Conservation (phyloP, 2,888 invertebrate genomes). For the Ennomos erosarius region DNA sequence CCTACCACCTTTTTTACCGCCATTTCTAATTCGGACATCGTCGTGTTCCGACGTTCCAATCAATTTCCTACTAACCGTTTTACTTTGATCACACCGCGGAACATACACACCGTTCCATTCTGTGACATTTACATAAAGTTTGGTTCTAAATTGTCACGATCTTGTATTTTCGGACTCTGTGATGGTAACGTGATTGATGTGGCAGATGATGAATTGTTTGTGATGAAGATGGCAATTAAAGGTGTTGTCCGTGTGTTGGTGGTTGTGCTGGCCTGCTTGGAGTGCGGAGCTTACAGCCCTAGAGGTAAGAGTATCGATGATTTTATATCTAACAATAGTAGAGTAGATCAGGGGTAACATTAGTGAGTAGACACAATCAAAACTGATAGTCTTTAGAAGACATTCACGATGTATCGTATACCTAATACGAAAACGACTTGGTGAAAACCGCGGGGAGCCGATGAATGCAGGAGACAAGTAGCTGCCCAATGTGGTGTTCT, state of each 20-base stretch:
- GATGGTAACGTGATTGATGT: slow-evolving; percentile 34
- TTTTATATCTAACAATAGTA: too few species aligned
- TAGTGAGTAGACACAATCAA: too few species aligned
- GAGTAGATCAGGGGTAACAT: too few species aligned
- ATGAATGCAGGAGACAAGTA: too few species aligned
- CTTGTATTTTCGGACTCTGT: slow-evolving; percentile 28
- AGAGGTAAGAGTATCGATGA: slow-evolving; percentile 62
- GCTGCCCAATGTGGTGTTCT: too few species aligned
- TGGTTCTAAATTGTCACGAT: neutral
- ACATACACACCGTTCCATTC: neutral
- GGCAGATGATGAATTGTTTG: slow-evolving; percentile 33
- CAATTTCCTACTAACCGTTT: slow-evolving; percentile 25
- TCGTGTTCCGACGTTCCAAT: slow-evolving; percentile 58
- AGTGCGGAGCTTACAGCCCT: slow-evolving; percentile 66
- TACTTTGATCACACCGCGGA: slow-evolving; percentile 25
- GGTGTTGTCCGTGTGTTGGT: slow-evolving; percentile 50
- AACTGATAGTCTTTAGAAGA: too few species aligned
- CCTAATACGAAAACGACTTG: too few species aligned
- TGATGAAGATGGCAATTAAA: slow-evolving; percentile 43
- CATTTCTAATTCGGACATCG: slow-evolving; percentile 77
- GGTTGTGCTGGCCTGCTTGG: slow-evolving; percentile 55
- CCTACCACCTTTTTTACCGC: slow-evolving; percentile 62
- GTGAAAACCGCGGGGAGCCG: too few species aligned
- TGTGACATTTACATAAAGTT: slow-evolving; percentile 1
- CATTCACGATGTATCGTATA: too few species aligned